These are phyloP conservation scores for Junonia oenone DNA, from an alignment of 2,888 invertebrate genomes.

Conservation along the genomic window DNA sequence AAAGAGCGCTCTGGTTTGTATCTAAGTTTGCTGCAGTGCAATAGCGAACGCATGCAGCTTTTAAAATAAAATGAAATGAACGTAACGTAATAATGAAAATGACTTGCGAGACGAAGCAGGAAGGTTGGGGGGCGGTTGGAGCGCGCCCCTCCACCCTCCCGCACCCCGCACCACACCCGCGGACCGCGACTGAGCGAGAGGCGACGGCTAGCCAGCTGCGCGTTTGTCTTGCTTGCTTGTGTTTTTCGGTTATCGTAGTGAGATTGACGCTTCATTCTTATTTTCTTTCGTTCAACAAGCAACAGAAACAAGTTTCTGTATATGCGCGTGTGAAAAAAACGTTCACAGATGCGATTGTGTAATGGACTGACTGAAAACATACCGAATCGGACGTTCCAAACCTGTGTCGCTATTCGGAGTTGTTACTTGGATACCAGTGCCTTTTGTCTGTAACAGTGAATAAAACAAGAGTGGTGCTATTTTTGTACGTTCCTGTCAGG, in stretches of 20 bases:
- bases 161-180: slow-evolving; percentile 51
- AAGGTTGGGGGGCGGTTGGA: slow-evolving; percentile 59
- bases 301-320: slow-evolving; percentile 51
- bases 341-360: slow-evolving; percentile 38
- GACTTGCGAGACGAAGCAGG: slow-evolving; percentile 64
- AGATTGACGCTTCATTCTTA: slow-evolving; percentile 67
- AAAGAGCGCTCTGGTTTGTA: not conserved
- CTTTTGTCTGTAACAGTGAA: slow-evolving; percentile 72
- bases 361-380: slow-evolving; percentile 37
- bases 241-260: slow-evolving; percentile 73
- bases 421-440: slow-evolving; percentile 67
- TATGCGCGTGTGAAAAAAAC: slow-evolving; percentile 48
- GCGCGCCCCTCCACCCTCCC: slow-evolving; percentile 43
- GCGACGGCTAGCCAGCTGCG: slow-evolving; percentile 61
- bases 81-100: slow-evolving; percentile 60
- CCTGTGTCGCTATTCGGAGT: slow-evolving; percentile 51
- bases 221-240: slow-evolving; percentile 56
- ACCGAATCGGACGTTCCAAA: slow-evolving; percentile 41
- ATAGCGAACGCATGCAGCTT: slow-evolving; percentile 38
- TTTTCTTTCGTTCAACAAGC: slow-evolving; percentile 48
- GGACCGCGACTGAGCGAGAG: slow-evolving; percentile 65
- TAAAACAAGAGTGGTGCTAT: slow-evolving; percentile 63
- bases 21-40: slow-evolving; percentile 22
- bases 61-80: slow-evolving; percentile 64
- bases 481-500: slow-evolving; percentile 60